Evolutionary conservation across 2,888 invertebrate genomes (phyloP), one percentile per base, ranked within the genome.

Genomic region (Halictus ligatus): DNA sequence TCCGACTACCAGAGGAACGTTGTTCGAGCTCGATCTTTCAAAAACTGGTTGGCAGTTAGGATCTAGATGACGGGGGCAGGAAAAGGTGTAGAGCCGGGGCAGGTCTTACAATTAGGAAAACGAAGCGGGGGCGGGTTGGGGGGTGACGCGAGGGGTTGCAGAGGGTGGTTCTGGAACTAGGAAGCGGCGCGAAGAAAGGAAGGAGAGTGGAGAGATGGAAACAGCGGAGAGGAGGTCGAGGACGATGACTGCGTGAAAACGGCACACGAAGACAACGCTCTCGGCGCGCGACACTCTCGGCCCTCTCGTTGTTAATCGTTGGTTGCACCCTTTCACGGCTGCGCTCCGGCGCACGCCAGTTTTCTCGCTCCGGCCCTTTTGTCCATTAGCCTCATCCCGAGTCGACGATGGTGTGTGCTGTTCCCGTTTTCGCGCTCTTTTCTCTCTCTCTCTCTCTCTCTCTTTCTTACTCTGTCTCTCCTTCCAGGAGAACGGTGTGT

Each of bases 321-420:
- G 92, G 93, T 92, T 93, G 93, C 93, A 93, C 93, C 92, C 91
- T 93, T 93, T 94, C 94, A 92, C 84, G 87, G 88, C 88, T 85
- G 79, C 86, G 88, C 84, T 86, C 85, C 86, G 75, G 75, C 79
- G 80, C 86, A 84, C 78, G 84, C 78, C 88, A 50, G 91, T 91
- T 92, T 92, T 91, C 92, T 92, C 92, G 89, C 87, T 88, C 87
- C 89, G 91, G 88, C 91, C 90, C 91, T 92, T 92, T 92, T 91
- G 93, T 93, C 92, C 93, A 93, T 93, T 93, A 93, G 93, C 93
- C 91, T 92, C 91, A 88, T 92, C 92, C 91, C 89, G 89, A 76
- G 75, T 69, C 69, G 40, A 69, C 69, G 69, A 29, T 35, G 67
- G 67, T 54, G 21, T 54, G 67, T 10, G 67, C 35, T 35, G 15